Evolutionary conservation across 2,888 invertebrate genomes (phyloP), one percentile per base, ranked within the genome.

Genomic region (Cosmorhoe ocellata): DNA sequence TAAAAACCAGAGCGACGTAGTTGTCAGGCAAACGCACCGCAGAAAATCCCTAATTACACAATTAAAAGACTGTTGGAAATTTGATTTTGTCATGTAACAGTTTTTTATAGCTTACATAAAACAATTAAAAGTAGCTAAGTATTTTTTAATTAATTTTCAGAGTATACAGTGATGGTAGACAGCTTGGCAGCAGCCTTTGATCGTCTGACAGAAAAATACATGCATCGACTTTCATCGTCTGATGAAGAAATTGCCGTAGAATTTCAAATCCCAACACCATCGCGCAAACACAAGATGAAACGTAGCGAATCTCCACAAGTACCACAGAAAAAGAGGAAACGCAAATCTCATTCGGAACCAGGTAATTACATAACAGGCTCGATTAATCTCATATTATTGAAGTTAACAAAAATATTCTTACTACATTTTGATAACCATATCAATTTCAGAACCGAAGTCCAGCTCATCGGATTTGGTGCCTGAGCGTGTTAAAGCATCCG

Each of bases 111-210:
- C n/a, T n/a, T n/a, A n/a, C n/a, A n/a, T n/a, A n/a, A n/a, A n/a
- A 24, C 24, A 5, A 24, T 24, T 24, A 18, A 18, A 18, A 18
- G 2, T 24, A 7, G 2, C 6, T 3, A 7, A 24, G 7, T 9
- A 14, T 9, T 10, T 1, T 12, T 39, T 26, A 11, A 2, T 38
- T 14, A 12, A 18, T 9, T 76, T 85, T 37, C 81, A 97, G 97
- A 97, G 81, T 97, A 97, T 68, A 96, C 96, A 0, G 93, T 93
- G 75, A 97, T 97, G 97, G 96, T 95, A 7, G 94, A 95, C 71
- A 96, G 94, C 75, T 88, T 97, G 48, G 94, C 95, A 78, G 92
- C 93, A 63, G 96, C 94, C 8, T 97, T 97, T 73, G 94, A 96
- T 63, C 93, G 94, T 57, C 93, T 96, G 9, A 95, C 96, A 2